These are phyloP conservation scores for Lepidochitona cinerea DNA, from an alignment of 2,888 invertebrate genomes.

Conservation along the genomic window DNA sequence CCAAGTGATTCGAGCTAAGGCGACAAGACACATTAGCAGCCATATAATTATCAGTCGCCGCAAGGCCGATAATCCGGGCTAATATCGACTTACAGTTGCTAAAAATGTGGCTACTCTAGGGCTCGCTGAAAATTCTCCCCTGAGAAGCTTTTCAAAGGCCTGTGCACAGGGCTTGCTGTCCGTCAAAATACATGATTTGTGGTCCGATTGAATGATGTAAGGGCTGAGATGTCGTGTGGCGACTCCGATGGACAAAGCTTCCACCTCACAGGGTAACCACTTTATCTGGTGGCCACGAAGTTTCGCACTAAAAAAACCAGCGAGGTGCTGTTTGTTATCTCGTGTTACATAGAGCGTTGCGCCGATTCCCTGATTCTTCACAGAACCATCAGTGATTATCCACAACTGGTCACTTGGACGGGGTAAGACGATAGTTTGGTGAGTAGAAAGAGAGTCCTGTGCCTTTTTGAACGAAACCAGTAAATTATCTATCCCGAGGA, in stretches of 20 bases:
- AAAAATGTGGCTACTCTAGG: conserved; percentile 35
- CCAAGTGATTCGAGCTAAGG: too few relatives aligned
- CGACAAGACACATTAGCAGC: too few relatives aligned
- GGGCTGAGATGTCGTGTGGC: conserved; percentile 41
- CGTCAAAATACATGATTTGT: conserved; percentile 29
- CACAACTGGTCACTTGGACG: conserved; percentile 16
- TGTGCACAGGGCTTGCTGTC: conserved; percentile 43
- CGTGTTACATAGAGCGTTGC: conserved; percentile 16
- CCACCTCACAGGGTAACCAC: conserved; percentile 45
- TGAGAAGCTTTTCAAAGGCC: conserved; percentile 32
- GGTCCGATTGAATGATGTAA: conserved; percentile 35
- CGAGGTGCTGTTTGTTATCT: conserved; percentile 5
- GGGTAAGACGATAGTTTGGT: conserved; percentile 16
- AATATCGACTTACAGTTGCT: conserved; percentile 27
- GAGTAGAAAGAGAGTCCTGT: conserved; percentile 10
- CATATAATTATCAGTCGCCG: too few relatives aligned
- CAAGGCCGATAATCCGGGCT: too few relatives aligned
- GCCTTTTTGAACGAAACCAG: conserved; percentile 16
- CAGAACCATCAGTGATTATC: conserved; percentile 24
- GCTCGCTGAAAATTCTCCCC: conserved; percentile 37
- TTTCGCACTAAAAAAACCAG: conserved; percentile 20
- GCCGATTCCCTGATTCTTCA: too few relatives aligned
- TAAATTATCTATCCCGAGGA: conserved; percentile 27
- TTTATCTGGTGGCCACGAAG: conserved; percentile 27
- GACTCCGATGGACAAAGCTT: conserved; percentile 35